Base-by-base conservation (phyloP, 2,888 invertebrate species). In the Ommatoiulus sabulosus region DNA sequence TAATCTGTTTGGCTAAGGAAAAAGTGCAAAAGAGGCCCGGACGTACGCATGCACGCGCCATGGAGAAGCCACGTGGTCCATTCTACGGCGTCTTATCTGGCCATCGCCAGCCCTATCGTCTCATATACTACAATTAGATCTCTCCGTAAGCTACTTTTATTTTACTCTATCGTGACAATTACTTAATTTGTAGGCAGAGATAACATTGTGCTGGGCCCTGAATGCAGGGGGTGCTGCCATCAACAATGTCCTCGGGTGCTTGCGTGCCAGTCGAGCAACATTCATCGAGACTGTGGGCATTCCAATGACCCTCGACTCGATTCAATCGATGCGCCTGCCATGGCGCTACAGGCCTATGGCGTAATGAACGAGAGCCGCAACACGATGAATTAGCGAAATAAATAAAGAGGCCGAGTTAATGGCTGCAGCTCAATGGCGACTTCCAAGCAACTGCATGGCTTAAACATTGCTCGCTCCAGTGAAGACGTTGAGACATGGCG, bases 91-190 rank as follows among this genome's bases (percentile, higher is more conserved):
- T 72, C 72, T 72, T 72, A 72, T 72, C 72, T 72, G 72, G 72
- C 72, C 72, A 72, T 72, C 72, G 72, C 63, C 72, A 72, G 72
- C 24, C 72, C 72, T 72, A 72, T 20, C 72, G 24, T 72, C 72
- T 72, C 72, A 72, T 24, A 72, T 72, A 72, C 72, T 72, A 72
- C 72, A 72, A 72, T 72, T 72, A 72, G 72, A 72, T 72, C 72
- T 72, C 72, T 72, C 72, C 72, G 72, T 72, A 72, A 72, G 72
- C 72, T 72, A n/a, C 72, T 72, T 72, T 72, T 72, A 72, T 72
- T 72, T 72, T 72, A 72, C 72, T 72, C 72, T 24, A 72, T 72
- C 72, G 72, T 72, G 72, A 72, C 72, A 72, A 72, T 72, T 72
- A 72, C 72, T 72, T 72, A 72, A 72, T 72, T 72, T 72, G 72